Evolutionary conservation across 2,113 vertebrate species (phyloP), one percentile per base, ranked within the genome.

Genomic region (Ptilorrhoa leucosticta): DNA sequence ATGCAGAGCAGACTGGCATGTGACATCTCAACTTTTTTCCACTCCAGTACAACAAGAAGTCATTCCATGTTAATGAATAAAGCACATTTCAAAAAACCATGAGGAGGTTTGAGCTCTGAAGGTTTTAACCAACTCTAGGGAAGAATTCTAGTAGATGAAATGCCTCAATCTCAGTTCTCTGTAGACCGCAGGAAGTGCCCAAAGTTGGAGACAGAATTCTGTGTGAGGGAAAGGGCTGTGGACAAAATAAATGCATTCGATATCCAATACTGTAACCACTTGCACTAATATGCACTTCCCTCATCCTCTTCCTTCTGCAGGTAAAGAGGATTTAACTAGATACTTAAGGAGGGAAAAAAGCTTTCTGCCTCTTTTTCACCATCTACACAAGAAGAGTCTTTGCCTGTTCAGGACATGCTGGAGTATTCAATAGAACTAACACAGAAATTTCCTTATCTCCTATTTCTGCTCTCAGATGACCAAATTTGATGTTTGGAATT

Each of bases 141-240:
- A 78, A 50, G 19, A 28, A 82, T 0, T n/a, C n/a, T n/a, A n/a
- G 5, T 31, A 17, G 27, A 72, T 56, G 27, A 60, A 89, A 56
- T 9, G 35, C 24, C 28, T 15, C 27, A 20, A 3, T n/a, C 20
- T 19, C 15, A 1, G 0, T 7, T 65, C 39, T 64, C 2, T 57
- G 58, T 28, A 80, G n/a, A 40, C 16, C 1, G 2, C 37, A 37
- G 19, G 4, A 54, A 60, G 35, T 37, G 17, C 27, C 30, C 69
- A 39, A 51, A 78, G 37, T 0, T 64, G 28, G 40, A 18, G 8
- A 35, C 5, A 2, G 7, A 45, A 39, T 23, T 64, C 22, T 40
- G 23, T 18, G 9, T 5, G n/a, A 70, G 50, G 53, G 15, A 68
- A 93, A 75, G 56, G 39, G 24, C 15, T 60, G 51, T 33, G 51